Conservation (phyloP, 2,888 invertebrate species). For the Drosophila neonasuta region DNA sequence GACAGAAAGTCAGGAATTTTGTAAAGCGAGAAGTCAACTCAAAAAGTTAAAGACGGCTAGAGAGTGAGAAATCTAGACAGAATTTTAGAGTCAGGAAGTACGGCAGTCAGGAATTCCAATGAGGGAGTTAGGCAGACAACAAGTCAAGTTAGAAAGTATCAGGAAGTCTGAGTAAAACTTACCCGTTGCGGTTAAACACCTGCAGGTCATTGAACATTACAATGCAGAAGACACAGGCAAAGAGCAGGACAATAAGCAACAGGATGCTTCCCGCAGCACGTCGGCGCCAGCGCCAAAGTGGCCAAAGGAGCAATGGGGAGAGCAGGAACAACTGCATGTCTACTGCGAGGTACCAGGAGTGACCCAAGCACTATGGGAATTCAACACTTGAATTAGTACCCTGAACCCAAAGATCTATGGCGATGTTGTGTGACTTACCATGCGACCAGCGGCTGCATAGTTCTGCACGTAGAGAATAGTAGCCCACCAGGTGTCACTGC, state of each 20-base stretch:
- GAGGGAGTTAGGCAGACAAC: no score
- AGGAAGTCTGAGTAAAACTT: constrained; percentile 1
- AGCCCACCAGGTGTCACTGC: constrained; percentile 82
- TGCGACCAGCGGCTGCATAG: constrained; percentile 71
- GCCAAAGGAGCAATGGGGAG: constrained; percentile 83
- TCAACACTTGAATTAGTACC: background rate
- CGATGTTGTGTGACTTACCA: constrained; percentile 55
- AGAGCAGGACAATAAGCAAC: constrained; percentile 62
- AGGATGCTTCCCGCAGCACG: constrained; percentile 57
- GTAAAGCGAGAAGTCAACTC: no score
- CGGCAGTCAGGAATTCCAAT: background rate
- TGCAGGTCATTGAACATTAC: constrained; percentile 59
- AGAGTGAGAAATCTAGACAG: no score
- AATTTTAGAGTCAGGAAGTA: no score
- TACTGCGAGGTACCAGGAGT: constrained; percentile 84
- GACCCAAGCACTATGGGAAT: constrained; percentile 81
- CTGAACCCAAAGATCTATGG: background rate
- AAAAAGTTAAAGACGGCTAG: background rate
- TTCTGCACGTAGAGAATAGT: constrained; percentile 82
- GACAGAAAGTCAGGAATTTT: no score
- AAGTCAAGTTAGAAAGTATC: background rate
- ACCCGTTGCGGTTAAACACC: constrained; percentile 45
- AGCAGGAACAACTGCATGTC: constrained; percentile 84
- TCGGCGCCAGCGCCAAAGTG: constrained; percentile 80
- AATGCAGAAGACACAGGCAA: constrained; percentile 67